A percentile compares a stretch with the other conserved stretches of the same genome.
phyloP scores from a whole-genome alignment of 2,113 vertebrate species.

The Gallinago media region DNA sequence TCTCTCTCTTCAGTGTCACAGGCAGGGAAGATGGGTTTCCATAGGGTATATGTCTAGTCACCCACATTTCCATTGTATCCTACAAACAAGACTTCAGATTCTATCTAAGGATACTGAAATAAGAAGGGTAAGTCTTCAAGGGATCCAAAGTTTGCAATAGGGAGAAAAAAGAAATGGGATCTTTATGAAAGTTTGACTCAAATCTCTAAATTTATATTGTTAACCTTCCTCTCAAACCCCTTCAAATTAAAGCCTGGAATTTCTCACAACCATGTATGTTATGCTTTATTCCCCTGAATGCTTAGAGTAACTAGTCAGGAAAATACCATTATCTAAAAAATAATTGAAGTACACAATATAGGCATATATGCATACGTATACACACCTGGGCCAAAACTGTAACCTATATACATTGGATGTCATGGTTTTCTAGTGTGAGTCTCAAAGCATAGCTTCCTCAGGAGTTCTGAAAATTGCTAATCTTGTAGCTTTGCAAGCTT shows the following conservation, averaged over 20 bases:
- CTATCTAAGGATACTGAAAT: background rate
- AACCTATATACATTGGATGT: background rate
- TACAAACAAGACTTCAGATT: background rate
- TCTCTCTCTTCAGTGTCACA: background rate
- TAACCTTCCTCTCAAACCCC: background rate
- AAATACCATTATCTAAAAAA: background rate
- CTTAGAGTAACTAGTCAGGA: background rate
- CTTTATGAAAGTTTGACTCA: background rate
- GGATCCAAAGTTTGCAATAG: background rate
- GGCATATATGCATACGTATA: background rate
- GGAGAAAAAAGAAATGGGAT: background rate
- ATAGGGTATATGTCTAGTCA: background rate
- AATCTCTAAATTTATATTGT: accelerated
- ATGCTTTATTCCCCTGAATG: background rate
- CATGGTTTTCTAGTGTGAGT: background rate
- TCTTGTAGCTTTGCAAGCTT: background rate
- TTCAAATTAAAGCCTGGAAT: background rate
- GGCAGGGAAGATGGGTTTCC: background rate
- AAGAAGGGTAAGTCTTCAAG: background rate
- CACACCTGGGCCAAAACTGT: background rate
- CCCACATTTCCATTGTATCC: background rate
- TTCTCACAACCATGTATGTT: background rate
- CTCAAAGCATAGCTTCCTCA: background rate
- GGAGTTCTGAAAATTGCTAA: background rate
- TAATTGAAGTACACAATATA: background rate